These are phyloP conservation scores for Sesamia inferens DNA, from an alignment of 2,888 invertebrate species.

Conservation along the genomic window DNA sequence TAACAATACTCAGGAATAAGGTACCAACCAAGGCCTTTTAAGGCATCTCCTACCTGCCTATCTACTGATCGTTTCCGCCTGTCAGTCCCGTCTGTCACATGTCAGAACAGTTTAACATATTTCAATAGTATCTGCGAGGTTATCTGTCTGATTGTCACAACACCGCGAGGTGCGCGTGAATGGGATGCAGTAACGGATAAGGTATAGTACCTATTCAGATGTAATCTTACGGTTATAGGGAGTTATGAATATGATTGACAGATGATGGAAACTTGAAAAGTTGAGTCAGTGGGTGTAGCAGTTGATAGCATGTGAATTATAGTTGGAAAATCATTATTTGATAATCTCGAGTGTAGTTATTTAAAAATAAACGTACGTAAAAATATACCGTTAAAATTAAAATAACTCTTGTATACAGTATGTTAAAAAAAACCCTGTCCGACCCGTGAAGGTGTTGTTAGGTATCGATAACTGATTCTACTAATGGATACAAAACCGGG, in stretches of 20 bases:
- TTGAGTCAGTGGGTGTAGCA: not conserved
- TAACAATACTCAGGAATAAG: too few species aligned
- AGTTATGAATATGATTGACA: constrained; percentile 19
- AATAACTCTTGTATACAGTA: not conserved
- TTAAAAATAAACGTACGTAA: not conserved
- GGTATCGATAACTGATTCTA: too few species aligned
- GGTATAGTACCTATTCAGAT: not conserved
- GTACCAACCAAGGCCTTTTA: not conserved
- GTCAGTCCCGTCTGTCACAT: constrained; percentile 34
- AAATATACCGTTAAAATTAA: too few species aligned
- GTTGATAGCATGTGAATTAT: constrained; percentile 10
- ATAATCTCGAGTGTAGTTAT: not conserved
- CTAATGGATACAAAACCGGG: too few species aligned
- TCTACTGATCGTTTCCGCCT: constrained; percentile 37
- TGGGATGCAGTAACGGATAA: constrained; percentile 26
- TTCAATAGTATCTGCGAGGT: constrained; percentile 46
- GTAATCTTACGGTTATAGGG: not conserved
- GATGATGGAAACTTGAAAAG: constrained; percentile 4
- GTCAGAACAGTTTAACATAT: constrained; percentile 31
- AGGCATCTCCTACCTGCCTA: not conserved
- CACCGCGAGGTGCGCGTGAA: constrained; percentile 22
- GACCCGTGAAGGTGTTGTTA: too few species aligned
- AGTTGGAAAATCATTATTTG: too few species aligned
- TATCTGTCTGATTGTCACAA: constrained; percentile 43
- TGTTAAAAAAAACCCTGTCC: too few species aligned